phyloP scores from a whole-genome alignment of 2,888 invertebrate species.

The Empis stercorea region DNA sequence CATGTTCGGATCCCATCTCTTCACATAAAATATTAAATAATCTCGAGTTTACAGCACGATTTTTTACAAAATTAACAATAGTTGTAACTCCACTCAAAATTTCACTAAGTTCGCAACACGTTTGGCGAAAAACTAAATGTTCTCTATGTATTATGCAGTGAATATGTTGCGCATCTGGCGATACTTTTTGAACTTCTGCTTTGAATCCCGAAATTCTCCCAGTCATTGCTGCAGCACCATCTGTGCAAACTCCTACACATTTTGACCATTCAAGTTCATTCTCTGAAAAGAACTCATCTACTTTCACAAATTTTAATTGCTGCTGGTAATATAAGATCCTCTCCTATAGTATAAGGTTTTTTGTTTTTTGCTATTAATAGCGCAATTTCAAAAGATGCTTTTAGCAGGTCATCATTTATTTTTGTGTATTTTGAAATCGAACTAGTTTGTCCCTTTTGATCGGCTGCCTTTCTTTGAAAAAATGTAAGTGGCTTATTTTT shows the following conservation, averaged over 20 bases:
- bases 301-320: neutral
- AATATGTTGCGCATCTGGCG: constrained; percentile 2
- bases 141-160: constrained; percentile 5
- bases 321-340: neutral
- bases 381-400: neutral
- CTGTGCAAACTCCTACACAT: constrained; percentile 1
- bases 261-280: constrained; percentile 6
- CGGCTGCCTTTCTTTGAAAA: neutral
- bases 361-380: neutral
- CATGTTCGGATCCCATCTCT: neutral
- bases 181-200: neutral
- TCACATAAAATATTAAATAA: neutral
- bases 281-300: neutral
- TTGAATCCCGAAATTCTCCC: constrained; percentile 1
- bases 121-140: constrained; percentile 3
- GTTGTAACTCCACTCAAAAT: constrained; percentile 1
- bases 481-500: neutral
- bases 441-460: neutral
- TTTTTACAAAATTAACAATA: constrained; percentile 3
- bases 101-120: constrained; percentile 1
- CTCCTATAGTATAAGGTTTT: neutral
- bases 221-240: constrained; percentile 5
- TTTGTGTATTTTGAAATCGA: too few relatives aligned
- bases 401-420: too few relatives aligned
- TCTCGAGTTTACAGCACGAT: neutral